Percentiles rank a stretch among this genome's conserved stretches.
phyloP scores from a whole-genome alignment of 2,113 vertebrate genomes.

The Urocolius indicus region DNA sequence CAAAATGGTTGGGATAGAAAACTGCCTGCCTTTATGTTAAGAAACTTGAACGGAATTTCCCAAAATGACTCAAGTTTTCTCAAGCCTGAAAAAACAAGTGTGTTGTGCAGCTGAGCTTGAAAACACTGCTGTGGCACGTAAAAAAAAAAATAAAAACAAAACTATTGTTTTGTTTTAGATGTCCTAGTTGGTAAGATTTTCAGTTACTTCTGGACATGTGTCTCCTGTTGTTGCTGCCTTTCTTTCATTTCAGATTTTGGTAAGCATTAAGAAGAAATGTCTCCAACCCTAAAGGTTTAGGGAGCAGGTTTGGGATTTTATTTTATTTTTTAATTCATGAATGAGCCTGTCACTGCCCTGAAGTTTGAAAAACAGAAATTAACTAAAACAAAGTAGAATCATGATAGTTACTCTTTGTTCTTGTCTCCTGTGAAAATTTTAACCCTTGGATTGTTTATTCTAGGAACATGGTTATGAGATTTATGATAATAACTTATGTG shows the following conservation, averaged over 20 bases:
- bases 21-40: background rate
- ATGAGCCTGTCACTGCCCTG: background rate
- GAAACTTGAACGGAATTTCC: background rate
- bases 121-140: background rate
- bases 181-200: background rate
- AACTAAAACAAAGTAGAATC: slow-evolving; percentile 22
- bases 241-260: background rate
- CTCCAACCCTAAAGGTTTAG: background rate
- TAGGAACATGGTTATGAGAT: background rate
- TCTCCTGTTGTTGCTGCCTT: background rate
- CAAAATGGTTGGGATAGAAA: background rate
- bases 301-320: background rate
- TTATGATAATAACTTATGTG: background rate
- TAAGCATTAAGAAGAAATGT: background rate
- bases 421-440: background rate
- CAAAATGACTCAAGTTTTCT: background rate
- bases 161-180: background rate
- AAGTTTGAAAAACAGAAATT: background rate
- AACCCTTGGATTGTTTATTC: background rate
- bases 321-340: slow-evolving; percentile 9
- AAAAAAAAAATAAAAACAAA: too few relatives aligned
- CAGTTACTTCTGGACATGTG: background rate
- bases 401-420: background rate
- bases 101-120: background rate
- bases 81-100: background rate